Conservation (phyloP, 2,888 invertebrate genomes). For the Pyralis farinalis region DNA sequence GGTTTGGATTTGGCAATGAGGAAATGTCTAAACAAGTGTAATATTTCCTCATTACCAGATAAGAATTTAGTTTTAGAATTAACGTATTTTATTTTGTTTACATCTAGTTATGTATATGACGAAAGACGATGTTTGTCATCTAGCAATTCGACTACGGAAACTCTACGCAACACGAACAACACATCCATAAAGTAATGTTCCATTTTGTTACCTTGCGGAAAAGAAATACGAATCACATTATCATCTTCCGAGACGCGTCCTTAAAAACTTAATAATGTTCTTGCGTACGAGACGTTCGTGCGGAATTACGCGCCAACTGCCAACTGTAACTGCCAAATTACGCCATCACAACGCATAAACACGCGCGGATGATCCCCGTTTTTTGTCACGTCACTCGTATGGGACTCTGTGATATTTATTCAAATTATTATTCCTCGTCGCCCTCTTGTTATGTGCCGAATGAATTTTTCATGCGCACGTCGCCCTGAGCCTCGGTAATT, state of each 20-base stretch:
- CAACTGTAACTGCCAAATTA: constrained; percentile 64
- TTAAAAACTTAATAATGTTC: constrained; percentile 70
- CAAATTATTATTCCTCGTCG: constrained; percentile 74
- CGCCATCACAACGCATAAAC: constrained; percentile 69
- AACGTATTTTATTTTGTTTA: too few species aligned
- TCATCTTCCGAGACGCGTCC: constrained; percentile 32
- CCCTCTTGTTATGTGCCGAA: constrained; percentile 72
- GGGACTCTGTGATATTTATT: constrained; percentile 71
- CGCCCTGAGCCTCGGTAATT: constrained; percentile 68
- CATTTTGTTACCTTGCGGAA: constrained; percentile 29
- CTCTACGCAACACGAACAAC: too few species aligned
- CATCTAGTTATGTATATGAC: too few species aligned
- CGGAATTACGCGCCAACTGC: constrained; percentile 48
- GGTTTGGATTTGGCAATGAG: too few species aligned
- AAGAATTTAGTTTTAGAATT: too few species aligned
- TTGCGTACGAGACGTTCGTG: constrained; percentile 55
- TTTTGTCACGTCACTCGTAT: constrained; percentile 68
- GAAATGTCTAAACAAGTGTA: too few species aligned
- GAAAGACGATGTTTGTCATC: too few species aligned
- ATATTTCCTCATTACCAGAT: too few species aligned
- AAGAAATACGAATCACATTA: constrained; percentile 42
- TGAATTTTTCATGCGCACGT: constrained; percentile 79
- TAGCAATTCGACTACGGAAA: too few species aligned
- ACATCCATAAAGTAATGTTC: too few species aligned
- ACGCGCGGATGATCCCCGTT: constrained; percentile 63